Base-by-base conservation (phyloP, 2,888 invertebrate species). In the Nysson spinosus region DNA sequence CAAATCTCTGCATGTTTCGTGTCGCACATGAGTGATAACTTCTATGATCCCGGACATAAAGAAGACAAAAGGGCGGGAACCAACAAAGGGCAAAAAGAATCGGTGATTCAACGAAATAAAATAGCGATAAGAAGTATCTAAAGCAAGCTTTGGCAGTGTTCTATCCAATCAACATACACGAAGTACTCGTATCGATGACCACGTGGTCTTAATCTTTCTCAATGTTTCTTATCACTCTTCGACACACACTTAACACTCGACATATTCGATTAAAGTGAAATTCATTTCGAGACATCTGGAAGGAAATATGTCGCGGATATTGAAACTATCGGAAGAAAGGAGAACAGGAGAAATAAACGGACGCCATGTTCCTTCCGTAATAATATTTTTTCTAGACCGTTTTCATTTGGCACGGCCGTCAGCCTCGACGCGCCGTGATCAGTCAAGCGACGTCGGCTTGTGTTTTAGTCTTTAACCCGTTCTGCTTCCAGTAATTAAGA, bases 401-500 rank as follows among this genome's bases (percentile, higher is more conserved):
- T 77, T 79, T 80, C 72, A 78, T 76, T 75, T 68, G 75, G 73
- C 73, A 72, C 75, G 74, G 70, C 67, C 72, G 79, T 82, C 82
- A 82, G 75, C 71, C 68, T 69, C 58, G 72, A 71, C 74, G 71
- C 63, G 69, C 72, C 69, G 72, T 81, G 80, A 82, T 82, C 82
- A 81, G 77, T 82, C 83, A 82, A 67, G 63, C 74, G 68, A 73
- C 72, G 75, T 78, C 77, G 74, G 72, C 72, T 75, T 72, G 72
- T 72, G 76, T 80, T 80, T 77, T 77, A 69, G 69, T 78, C 72
- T 77, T 77, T 74, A 79, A 79, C 75, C 65, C 78, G 78, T 78
- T 78, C 75, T 72, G 76, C 75, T 80, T 80, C 72, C 72, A 80
- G 75, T 78, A 78, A 81, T 76, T 81, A 79, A 77, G 78, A 77